Evolutionary conservation across 2,113 vertebrate genomes (phyloP).

Genomic region (Eurypyga helias): DNA sequence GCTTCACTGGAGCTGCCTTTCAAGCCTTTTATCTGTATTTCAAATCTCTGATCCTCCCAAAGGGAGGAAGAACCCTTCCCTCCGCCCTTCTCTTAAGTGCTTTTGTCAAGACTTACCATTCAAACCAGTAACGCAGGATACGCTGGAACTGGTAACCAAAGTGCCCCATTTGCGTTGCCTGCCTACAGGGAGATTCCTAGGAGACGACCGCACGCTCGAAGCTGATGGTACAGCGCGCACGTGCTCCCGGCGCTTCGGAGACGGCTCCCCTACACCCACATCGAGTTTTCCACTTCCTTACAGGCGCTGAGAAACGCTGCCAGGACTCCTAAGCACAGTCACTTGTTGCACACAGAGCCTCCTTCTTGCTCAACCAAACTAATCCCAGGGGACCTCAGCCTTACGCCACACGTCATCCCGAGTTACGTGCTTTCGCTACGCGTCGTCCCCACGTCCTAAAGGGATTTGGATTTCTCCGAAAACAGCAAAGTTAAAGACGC

Average conservation of each 20-base stretch:
- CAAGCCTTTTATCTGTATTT: neutral
- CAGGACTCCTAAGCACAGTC: accelerated
- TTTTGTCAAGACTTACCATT: neutral
- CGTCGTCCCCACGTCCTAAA: accelerated
- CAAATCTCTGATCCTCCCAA: neutral
- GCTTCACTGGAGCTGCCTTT: neutral
- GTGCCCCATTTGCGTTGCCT: accelerated
- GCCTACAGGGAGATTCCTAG: neutral
- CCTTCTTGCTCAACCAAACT: neutral
- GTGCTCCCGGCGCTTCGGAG: neutral
- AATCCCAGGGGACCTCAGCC: neutral
- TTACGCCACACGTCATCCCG: accelerated
- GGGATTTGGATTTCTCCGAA: neutral
- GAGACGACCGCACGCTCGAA: accelerated
- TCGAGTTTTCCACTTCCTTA: accelerated
- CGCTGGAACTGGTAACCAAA: accelerated
- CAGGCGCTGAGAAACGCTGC: accelerated
- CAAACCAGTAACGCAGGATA: neutral
- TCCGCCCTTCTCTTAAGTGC: accelerated
- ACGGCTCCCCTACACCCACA: neutral
- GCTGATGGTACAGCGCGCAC: accelerated
- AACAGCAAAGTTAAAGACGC: accelerated
- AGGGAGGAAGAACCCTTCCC: neutral
- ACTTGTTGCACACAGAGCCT: neutral
- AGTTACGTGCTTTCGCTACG: accelerated